Conservation (phyloP, 1,140 invertebrate genomes). For the Danaus plexippus region DNA sequence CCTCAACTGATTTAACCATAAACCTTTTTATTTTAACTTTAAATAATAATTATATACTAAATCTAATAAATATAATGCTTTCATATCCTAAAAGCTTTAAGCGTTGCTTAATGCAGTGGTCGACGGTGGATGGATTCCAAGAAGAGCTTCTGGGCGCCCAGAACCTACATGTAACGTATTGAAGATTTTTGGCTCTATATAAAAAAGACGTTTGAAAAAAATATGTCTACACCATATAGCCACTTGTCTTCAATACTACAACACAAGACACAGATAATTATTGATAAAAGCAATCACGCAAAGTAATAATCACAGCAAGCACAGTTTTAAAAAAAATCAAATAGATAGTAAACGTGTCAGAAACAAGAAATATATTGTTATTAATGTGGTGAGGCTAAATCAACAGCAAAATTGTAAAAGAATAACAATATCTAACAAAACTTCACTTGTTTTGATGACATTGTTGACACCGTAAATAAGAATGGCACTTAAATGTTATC, state of each 20-base stretch:
- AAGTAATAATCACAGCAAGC: too few species aligned
- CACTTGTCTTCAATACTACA: neutral
- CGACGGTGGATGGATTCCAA: constrained; percentile 38
- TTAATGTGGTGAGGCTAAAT: neutral
- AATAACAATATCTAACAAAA: constrained; percentile 4
- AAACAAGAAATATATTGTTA: constrained; percentile 2
- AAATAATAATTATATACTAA: constrained; percentile 6
- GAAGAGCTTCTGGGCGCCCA: constrained; percentile 51
- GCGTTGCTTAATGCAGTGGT: constrained; percentile 40
- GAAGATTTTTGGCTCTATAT: constrained; percentile 4
- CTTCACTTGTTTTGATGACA: constrained; percentile 15
- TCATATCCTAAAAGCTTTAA: constrained; percentile 15
- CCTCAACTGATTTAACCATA: too few species aligned
- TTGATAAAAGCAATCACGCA: too few species aligned
- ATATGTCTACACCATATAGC: neutral
- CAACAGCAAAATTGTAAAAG: neutral
- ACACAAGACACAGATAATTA: too few species aligned
- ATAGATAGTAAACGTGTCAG: neutral
- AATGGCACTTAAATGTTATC: constrained; percentile 16
- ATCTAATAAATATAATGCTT: constrained; percentile 11
- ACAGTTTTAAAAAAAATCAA: too few species aligned
- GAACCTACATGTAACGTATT: constrained; percentile 35
- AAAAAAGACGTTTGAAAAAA: neutral
- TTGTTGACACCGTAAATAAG: neutral
- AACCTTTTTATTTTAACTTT: constrained; percentile 5